Evolutionary conservation across 1,140 invertebrate species (phyloP).

Genomic region (Bombyx mori): ASM3026992v2 NC_085107.1:7250501-7251000

Average conservation of each 20-base stretch:
- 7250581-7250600: slow-evolving; percentile 48
- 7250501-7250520: slow-evolving; percentile 35
- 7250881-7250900: slow-evolving; percentile 68
- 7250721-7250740: slow-evolving; percentile 48
- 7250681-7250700: slow-evolving; percentile 53
- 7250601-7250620: slow-evolving; percentile 58
- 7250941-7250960: slow-evolving; percentile 27
- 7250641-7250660: slow-evolving; percentile 64
- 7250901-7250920: slow-evolving; percentile 54
- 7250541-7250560: slow-evolving; percentile 68
- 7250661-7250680: slow-evolving; percentile 59
- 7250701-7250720: slow-evolving; percentile 36
- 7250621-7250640: slow-evolving; percentile 66
- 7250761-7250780: slow-evolving; percentile 45
- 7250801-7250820: slow-evolving; percentile 60
- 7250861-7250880: slow-evolving; percentile 43
- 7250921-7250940: slow-evolving; percentile 51
- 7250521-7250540: slow-evolving; percentile 53
- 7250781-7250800: slow-evolving; percentile 60
- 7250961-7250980: slow-evolving; percentile 57
- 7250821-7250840: slow-evolving; percentile 67
- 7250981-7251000: slow-evolving; percentile 64
- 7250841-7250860: slow-evolving; percentile 42
- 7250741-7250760: slow-evolving; percentile 59
- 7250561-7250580: slow-evolving; percentile 56